phyloP scores from a whole-genome alignment of 1,140 invertebrate genomes.

The Conus betulinus region DNA sequence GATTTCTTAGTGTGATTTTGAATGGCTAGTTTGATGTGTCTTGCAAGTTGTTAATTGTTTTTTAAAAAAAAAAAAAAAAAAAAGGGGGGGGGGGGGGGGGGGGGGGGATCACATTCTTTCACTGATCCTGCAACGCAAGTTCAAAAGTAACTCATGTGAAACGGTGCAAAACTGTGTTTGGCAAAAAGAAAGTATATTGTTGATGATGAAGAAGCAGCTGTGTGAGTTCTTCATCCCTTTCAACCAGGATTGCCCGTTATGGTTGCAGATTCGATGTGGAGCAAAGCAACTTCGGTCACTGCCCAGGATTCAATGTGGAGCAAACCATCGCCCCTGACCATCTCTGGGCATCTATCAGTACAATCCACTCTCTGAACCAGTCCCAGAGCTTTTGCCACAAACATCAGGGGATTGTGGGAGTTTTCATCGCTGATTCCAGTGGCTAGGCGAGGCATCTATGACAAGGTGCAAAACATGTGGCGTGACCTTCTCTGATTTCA shows the following conservation, averaged over 20 bases:
- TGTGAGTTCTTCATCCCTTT: background rate
- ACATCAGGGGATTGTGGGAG: background rate
- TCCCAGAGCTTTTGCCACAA: background rate
- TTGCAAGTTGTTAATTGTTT: too few species aligned
- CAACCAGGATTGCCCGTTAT: slow-evolving; percentile 2
- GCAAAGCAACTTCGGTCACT: background rate
- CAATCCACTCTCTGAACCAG: background rate
- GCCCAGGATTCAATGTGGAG: too few species aligned
- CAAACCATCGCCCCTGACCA: background rate
- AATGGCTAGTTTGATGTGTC: too few species aligned
- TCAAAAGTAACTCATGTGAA: too few species aligned
- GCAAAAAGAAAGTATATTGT: too few species aligned
- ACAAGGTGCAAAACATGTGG: background rate
- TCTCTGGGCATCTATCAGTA: background rate
- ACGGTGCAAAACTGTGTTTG: too few species aligned
- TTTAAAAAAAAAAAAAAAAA: too few species aligned
- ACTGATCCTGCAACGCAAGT: too few species aligned
- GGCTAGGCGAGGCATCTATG: background rate
- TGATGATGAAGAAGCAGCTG: too few species aligned
- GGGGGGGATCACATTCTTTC: too few species aligned
- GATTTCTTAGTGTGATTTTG: too few species aligned
- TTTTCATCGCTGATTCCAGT: background rate
- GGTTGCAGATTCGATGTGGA: background rate
- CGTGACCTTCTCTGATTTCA: background rate
- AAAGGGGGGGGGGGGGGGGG: too few species aligned